A percentile compares a stretch with the other conserved stretches of the same genome.
Conservation (phyloP, 2,113 vertebrate genomes). For the Trichomycterus rosablanca region DNA sequence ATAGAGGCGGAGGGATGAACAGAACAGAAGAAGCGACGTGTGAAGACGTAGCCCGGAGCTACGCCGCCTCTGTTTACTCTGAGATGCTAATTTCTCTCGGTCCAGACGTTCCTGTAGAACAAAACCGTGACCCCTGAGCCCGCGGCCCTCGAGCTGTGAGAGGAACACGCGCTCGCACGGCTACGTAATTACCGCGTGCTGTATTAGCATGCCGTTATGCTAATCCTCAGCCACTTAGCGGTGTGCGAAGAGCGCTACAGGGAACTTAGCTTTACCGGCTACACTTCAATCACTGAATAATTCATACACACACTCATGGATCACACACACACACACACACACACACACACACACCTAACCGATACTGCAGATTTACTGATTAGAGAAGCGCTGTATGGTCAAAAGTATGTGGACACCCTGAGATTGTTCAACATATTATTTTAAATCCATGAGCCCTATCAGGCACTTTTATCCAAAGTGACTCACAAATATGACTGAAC, state of each 20-base stretch:
- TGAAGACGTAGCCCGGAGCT: neutral
- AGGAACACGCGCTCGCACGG: neutral
- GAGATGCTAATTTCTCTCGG: conserved; percentile 11
- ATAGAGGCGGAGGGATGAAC: neutral
- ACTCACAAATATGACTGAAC: too few relatives aligned
- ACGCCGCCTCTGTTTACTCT: neutral
- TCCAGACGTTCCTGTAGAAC: neutral
- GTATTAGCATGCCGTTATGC: neutral
- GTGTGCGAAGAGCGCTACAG: neutral
- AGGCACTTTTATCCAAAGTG: too few relatives aligned
- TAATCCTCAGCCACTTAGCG: neutral
- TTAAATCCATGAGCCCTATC: too few relatives aligned
- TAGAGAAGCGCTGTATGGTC: conserved; percentile 46
- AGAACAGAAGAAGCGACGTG: neutral
- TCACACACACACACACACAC: conserved; percentile 9
- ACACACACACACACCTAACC: neutral
- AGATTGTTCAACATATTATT: too few relatives aligned
- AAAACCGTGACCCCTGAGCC: conserved; percentile 5
- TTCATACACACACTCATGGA: conserved; percentile 3
- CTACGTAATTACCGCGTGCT: neutral
- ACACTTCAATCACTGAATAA: neutral
- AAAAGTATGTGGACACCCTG: neutral
- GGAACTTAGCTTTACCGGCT: neutral
- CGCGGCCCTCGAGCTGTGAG: neutral
- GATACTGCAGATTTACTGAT: conserved; percentile 50